These are phyloP conservation scores for Neosilurus hyrtlii DNA, from an alignment of 2,797 vertebrate genomes.

Conservation along the genomic window DNA sequence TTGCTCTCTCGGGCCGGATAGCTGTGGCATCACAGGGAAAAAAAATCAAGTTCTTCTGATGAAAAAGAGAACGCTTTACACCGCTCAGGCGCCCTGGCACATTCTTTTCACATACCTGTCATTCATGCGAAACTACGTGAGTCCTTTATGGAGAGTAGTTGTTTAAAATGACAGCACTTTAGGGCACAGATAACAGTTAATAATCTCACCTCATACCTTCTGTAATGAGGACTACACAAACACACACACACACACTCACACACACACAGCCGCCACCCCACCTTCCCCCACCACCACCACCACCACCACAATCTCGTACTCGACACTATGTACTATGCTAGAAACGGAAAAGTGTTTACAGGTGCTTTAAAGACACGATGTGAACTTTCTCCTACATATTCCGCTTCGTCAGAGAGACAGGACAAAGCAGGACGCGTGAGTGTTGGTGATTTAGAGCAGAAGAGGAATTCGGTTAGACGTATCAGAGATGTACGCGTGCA, in stretches of 20 bases:
- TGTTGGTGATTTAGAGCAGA: slow-evolving; percentile 41
- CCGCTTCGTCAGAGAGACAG: slow-evolving; percentile 29
- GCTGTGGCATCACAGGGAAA: neutral
- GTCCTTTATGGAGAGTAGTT: slow-evolving; percentile 11
- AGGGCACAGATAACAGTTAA: slow-evolving; percentile 18
- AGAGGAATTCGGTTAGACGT: slow-evolving; percentile 10
- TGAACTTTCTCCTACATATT: slow-evolving; percentile 11
- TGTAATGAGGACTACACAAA: slow-evolving; percentile 24
- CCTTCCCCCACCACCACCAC: no score
- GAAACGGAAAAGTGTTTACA: neutral
- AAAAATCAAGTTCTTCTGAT: neutral
- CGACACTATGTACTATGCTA: neutral
- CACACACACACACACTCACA: neutral
- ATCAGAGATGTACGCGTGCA: slow-evolving; percentile 37
- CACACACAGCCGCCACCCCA: neutral
- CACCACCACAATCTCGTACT: no score
- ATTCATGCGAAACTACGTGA: slow-evolving; percentile 37
- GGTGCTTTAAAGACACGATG: neutral
- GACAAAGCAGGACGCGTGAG: neutral
- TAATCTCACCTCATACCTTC: slow-evolving; percentile 29
- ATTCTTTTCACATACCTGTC: slow-evolving; percentile 35
- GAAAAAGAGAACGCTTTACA: neutral
- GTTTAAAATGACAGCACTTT: slow-evolving; percentile 51
- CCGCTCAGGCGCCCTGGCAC: neutral
- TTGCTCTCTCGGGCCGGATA: neutral